phyloP scores from a whole-genome alignment of 2,888 invertebrate species.

The Netelia fuscicornis region DNA sequence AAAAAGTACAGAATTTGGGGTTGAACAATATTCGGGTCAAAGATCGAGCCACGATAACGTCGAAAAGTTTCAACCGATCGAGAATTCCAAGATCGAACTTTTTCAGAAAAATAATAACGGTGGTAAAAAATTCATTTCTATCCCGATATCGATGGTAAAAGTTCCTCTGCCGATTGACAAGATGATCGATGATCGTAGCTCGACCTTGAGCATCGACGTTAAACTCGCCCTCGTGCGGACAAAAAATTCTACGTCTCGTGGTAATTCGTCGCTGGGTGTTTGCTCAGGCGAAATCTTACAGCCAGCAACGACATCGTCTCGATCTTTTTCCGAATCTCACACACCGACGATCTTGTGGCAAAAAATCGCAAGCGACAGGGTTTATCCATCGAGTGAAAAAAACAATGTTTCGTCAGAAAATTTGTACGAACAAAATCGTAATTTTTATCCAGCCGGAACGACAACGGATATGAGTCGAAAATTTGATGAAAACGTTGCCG shows the following conservation, averaged over 20 bases:
- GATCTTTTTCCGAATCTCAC: neutral
- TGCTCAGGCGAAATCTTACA: neutral
- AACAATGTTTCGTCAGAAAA: neutral
- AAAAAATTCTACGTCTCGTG: slow-evolving; percentile 11
- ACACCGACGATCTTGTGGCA: slow-evolving; percentile 58
- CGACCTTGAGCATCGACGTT: slow-evolving; percentile 15
- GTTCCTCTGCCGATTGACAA: neutral
- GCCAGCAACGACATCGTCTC: neutral
- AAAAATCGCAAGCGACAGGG: slow-evolving; percentile 61
- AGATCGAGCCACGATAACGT: neutral
- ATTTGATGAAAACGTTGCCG: neutral
- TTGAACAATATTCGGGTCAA: slow-evolving; percentile 36
- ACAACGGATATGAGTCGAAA: slow-evolving; percentile 13
- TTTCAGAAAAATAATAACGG: slow-evolving; percentile 13
- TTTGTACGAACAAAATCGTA: neutral
- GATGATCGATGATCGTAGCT: neutral
- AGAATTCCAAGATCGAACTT: slow-evolving; percentile 9
- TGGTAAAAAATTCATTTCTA: slow-evolving; percentile 18
- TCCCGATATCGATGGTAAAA: neutral
- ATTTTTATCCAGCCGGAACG: slow-evolving; percentile 10
- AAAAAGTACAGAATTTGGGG: neutral
- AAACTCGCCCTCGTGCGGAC: slow-evolving; percentile 2
- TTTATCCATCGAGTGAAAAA: slow-evolving; percentile 42
- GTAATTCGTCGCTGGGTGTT: neutral
- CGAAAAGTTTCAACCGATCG: slow-evolving; percentile 39